phyloP scores from a whole-genome alignment of 2,888 invertebrate species.

The Nomada ruficornis region DNA sequence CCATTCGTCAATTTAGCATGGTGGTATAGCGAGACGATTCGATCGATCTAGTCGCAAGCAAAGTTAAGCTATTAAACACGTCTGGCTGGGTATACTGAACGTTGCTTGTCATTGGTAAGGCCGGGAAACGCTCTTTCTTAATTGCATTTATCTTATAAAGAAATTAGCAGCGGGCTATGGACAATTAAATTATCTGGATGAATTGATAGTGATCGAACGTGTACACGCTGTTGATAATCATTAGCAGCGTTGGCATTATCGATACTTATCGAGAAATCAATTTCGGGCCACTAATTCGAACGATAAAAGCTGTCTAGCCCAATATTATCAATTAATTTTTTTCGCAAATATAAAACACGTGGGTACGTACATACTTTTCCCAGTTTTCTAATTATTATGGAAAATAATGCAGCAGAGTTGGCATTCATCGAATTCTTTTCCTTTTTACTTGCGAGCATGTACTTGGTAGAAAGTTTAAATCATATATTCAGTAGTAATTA shows the following conservation, averaged over 20 bases:
- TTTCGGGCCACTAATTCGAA: not conserved
- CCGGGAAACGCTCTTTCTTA: not conserved
- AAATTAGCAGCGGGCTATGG: not conserved
- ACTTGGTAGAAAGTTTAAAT: conserved; percentile 38
- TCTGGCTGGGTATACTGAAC: conserved; percentile 27
- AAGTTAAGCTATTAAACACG: conserved; percentile 50
- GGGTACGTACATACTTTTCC: not conserved
- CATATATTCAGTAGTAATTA: conserved; percentile 19
- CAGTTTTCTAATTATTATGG: conserved; percentile 6
- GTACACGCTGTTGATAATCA: not conserved
- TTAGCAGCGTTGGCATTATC: not conserved
- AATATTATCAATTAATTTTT: not conserved
- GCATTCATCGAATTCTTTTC: not conserved
- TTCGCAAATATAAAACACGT: not conserved
- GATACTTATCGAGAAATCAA: not conserved
- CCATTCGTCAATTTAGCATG: conserved; percentile 51
- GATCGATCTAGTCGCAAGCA: conserved; percentile 48
- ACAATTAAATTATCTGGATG: not conserved
- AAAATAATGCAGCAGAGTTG: not conserved
- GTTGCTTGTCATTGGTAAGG: not conserved
- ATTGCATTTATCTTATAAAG: conserved; percentile 6
- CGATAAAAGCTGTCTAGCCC: not conserved
- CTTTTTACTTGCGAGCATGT: not conserved
- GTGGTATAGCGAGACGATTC: conserved; percentile 49
- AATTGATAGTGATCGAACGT: not conserved